Conservation (phyloP, 2,113 vertebrate species). For the Sturnira hondurensis region DNA sequence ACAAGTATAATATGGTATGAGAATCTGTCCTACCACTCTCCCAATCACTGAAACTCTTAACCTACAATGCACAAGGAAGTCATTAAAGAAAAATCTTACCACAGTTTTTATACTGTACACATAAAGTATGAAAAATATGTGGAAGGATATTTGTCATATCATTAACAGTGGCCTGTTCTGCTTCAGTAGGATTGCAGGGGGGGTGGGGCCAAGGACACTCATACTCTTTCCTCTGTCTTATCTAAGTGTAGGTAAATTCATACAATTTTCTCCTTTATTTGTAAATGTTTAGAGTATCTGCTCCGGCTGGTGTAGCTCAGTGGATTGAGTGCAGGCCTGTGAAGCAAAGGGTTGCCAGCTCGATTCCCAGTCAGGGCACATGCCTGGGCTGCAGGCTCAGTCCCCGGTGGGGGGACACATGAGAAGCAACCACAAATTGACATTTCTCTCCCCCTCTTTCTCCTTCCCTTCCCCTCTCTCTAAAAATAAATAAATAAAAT, state of each 20-base stretch:
- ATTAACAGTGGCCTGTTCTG: background rate
- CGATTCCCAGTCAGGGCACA: too few relatives aligned
- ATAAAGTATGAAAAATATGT: background rate
- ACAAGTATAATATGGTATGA: background rate
- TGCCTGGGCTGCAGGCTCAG: too few relatives aligned
- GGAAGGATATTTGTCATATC: background rate
- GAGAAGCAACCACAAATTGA: too few relatives aligned
- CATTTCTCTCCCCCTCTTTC: too few relatives aligned
- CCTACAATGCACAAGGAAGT: background rate
- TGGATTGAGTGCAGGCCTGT: too few relatives aligned
- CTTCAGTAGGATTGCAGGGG: background rate
- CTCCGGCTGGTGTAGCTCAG: too few relatives aligned
- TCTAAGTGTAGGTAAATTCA: background rate
- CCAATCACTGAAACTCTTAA: background rate
- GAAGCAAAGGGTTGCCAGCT: too few relatives aligned
- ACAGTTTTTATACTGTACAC: background rate
- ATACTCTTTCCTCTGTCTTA: background rate
- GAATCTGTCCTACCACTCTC: background rate
- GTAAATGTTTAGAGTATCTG: background rate
- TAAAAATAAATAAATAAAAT: too few relatives aligned
- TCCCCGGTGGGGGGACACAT: too few relatives aligned
- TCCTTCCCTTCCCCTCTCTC: too few relatives aligned
- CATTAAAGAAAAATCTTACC: conserved; percentile 2
- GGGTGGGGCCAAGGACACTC: background rate
- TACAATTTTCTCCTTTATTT: background rate